Evolutionary conservation across 2,888 invertebrate species (phyloP).

Genomic region (Thereva nobilitata): DNA sequence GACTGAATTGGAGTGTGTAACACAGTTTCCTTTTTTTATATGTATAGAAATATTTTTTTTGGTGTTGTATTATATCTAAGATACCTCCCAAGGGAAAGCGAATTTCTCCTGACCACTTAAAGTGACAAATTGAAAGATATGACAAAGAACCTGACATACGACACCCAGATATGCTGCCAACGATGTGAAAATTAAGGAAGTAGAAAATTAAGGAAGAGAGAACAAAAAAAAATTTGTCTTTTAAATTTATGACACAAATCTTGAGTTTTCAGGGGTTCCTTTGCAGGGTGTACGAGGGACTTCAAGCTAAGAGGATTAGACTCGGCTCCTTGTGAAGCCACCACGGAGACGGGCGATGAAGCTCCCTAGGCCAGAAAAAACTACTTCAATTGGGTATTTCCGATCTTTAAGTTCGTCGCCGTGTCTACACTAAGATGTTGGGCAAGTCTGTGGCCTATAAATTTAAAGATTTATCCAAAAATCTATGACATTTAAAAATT

Average conservation of each 20-base stretch:
- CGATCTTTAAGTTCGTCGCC: too few relatives aligned
- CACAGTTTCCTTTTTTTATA: slow-evolving; percentile 18
- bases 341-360: too few relatives aligned
- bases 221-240: slow-evolving; percentile 12
- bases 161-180: slow-evolving; percentile 16
- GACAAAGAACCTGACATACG: slow-evolving; percentile 30
- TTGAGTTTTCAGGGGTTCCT: too few relatives aligned
- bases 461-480: slow-evolving; percentile 26
- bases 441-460: slow-evolving; percentile 30
- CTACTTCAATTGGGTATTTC: too few relatives aligned
- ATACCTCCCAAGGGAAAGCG: slow-evolving; percentile 13
- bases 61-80: not conserved
- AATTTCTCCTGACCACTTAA: slow-evolving; percentile 31
- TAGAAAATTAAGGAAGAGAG: slow-evolving; percentile 9
- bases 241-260: too few relatives aligned
- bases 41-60: too few relatives aligned
- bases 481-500: slow-evolving; percentile 8
- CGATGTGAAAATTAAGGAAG: slow-evolving; percentile 10
- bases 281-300: too few relatives aligned
- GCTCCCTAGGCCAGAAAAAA: too few relatives aligned
- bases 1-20: slow-evolving; percentile 36
- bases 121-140: slow-evolving; percentile 26
- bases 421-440: not conserved
- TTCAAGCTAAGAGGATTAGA: too few relatives aligned
- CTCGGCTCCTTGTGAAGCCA: too few relatives aligned